Evolutionary conservation across 2,888 invertebrate genomes (phyloP), one percentile per base, ranked within the genome.

Genomic region (Stomorhina lunata): DNA sequence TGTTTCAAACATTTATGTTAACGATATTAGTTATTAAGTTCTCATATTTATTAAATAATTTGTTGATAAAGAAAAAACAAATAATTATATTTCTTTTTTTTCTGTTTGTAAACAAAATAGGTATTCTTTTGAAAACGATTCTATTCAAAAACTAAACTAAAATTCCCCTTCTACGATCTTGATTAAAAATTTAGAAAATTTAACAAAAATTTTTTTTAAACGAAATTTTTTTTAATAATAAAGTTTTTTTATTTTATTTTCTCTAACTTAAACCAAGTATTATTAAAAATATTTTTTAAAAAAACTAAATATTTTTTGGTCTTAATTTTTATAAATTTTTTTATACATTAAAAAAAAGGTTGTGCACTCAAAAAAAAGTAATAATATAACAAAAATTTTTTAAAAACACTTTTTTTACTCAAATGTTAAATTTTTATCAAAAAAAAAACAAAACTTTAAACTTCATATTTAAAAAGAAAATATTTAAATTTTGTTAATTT

Each of bases 1-100:
- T 82, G 82, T 82, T 82, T 82, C 75, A 82, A 82, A 82, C 82
- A 82, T 82, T 82, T 71, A 79, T 79, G 82, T 82, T 82, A 82
- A 75, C 75, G 59, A 82, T 82, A 75, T 82, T 82, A 82, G 78
- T 82, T 66, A 68, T 55, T 82, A 82, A 79, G 79, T 75, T 82
- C 40, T 81, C 57, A 73, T 73, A 79, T 82, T 79, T 82, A 82
- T 79, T 82, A 45, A 72, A 50, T 43, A 69, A 59, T 77, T 79
- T 78, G 73, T 78, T 81, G 48, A 66, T 59, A 50, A 55, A 48
- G 29, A 55, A 25, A 34, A 29, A 7, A 59, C 7, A 29, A n/a
- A 53, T 7, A 20, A 7, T 5, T 20, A 48, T 7, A 17, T 63
- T 25, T 22, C 57, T 37, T 17, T 37, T 17, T 71, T 48, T 32